These are phyloP conservation scores for Apis dorsata DNA, from an alignment of 1,140 invertebrate genomes.

Conservation along the genomic window DNA sequence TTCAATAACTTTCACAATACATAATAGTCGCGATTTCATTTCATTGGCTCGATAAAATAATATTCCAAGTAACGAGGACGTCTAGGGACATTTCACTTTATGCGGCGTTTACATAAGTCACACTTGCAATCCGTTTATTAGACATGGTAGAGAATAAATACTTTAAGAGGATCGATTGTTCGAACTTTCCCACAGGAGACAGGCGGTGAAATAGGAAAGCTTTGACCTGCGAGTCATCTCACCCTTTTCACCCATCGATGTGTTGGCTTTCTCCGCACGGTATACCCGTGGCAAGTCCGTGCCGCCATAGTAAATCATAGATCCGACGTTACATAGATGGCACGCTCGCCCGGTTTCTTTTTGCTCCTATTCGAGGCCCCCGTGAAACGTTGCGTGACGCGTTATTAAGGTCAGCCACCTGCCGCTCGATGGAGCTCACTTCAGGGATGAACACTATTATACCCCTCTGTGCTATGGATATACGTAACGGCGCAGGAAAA, in stretches of 20 bases:
- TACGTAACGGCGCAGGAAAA: constrained; percentile 44
- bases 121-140: constrained; percentile 45
- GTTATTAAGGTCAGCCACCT: constrained; percentile 80
- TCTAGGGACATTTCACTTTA: not conserved
- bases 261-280: constrained; percentile 5
- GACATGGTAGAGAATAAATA: not conserved
- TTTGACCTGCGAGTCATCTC: not conserved
- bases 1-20: not conserved
- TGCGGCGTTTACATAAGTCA: not conserved
- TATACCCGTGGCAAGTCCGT: not conserved
- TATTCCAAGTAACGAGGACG: too few species aligned
- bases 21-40: accelerated
- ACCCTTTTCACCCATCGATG: constrained; percentile 8
- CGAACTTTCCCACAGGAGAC: constrained; percentile 58
- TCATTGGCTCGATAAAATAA: not conserved
- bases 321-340: constrained; percentile 50
- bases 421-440: constrained; percentile 78
- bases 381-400: constrained; percentile 64
- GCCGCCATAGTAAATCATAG: constrained; percentile 46
- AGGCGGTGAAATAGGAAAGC: constrained; percentile 27
- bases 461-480: constrained; percentile 56
- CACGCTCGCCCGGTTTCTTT: constrained; percentile 48
- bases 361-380: constrained; percentile 33
- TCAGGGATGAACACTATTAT: constrained; percentile 76
- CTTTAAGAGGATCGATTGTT: constrained; percentile 26